Evolutionary conservation across 2,113 vertebrate genomes (phyloP).

Genomic region (Hemicordylus capensis): DNA sequence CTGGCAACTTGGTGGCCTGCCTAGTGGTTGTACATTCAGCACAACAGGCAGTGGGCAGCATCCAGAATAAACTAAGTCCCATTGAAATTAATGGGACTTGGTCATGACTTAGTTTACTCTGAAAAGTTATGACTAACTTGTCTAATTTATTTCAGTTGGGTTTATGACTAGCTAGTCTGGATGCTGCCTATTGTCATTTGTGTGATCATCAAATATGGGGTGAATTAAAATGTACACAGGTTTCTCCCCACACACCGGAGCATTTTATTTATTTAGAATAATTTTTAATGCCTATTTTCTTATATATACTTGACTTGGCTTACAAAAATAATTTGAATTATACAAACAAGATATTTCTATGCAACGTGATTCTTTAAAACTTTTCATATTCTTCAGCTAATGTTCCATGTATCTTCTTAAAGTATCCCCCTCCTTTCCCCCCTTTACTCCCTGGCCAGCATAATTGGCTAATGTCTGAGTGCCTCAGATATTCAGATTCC

Average conservation of each 20-base stretch:
- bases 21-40: not conserved
- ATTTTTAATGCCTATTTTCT: not conserved
- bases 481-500: not conserved
- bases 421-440: not conserved
- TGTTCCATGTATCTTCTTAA: not conserved
- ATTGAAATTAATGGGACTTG: not conserved
- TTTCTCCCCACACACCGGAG: too few species aligned
- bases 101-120: too few species aligned
- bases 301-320: not conserved
- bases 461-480: not conserved
- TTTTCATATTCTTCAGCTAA: not conserved
- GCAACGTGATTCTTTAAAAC: not conserved
- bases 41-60: too few species aligned
- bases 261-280: too few species aligned
- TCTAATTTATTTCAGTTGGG: too few species aligned
- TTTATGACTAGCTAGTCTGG: too few species aligned
- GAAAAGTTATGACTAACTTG: too few species aligned
- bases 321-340: not conserved
- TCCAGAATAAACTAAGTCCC: too few species aligned
- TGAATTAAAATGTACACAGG: too few species aligned
- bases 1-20: not conserved
- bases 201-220: too few species aligned
- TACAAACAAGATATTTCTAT: not conserved
- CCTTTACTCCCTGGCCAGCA: not conserved
- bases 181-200: too few species aligned